These are phyloP conservation scores for Ianthella basta DNA, from an alignment of 37 sponge, comb jelly and placozoan genomes.

Conservation along the genomic window DNA sequence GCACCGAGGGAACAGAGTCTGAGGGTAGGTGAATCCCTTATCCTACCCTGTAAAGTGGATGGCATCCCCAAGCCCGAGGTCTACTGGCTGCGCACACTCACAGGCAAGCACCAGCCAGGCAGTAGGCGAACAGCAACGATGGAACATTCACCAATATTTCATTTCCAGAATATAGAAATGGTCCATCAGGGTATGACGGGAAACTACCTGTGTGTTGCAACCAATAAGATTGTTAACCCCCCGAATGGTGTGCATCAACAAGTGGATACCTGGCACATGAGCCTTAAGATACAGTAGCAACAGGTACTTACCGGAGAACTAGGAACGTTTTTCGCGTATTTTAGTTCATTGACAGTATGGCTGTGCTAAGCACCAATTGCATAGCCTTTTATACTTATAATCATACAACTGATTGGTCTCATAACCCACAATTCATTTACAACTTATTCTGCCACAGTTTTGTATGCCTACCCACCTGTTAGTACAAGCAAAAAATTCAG, in stretches of 20 bases:
- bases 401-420: too few relatives aligned
- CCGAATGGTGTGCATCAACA: not conserved
- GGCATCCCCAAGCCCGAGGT: slow-evolving; percentile 3
- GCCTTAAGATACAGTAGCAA: not conserved
- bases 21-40: not conserved
- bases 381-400: too few relatives aligned
- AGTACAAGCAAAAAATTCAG: too few relatives aligned
- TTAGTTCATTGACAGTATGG: too few relatives aligned
- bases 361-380: too few relatives aligned
- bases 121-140: too few relatives aligned
- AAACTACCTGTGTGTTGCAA: not conserved
- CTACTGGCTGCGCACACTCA: not conserved
- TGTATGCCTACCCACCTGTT: too few relatives aligned
- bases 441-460: too few relatives aligned
- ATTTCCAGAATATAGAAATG: not conserved
- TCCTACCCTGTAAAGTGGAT: slow-evolving; percentile 4
- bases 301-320: too few relatives aligned
- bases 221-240: slow-evolving; percentile 21
- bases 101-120: not conserved
- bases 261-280: not conserved
- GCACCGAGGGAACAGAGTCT: not conserved
- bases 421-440: too few relatives aligned
- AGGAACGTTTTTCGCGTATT: too few relatives aligned
- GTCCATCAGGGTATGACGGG: not conserved
- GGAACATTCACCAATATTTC: not conserved